Evolutionary conservation across 2,113 vertebrate species (phyloP).

Genomic region (Engraulis encrasicolus): DNA sequence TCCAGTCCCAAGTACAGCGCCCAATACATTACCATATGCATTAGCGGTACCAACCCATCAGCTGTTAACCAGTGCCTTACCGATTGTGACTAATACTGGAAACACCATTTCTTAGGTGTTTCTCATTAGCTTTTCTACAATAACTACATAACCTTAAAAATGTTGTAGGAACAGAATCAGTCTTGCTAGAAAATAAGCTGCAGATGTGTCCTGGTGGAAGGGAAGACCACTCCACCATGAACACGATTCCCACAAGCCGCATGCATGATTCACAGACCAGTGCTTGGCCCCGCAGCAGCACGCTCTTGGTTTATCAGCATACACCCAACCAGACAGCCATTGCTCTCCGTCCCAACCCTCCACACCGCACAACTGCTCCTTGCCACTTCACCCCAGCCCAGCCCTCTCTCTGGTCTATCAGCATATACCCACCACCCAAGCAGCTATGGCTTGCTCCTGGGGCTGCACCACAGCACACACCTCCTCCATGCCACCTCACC

Average conservation of each 20-base stretch:
- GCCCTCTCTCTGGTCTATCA: no score
- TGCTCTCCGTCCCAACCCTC: background rate
- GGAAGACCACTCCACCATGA: background rate
- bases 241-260: background rate
- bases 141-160: background rate
- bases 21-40: background rate
- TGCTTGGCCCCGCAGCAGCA: background rate
- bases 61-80: background rate
- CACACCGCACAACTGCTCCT: background rate
- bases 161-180: background rate
- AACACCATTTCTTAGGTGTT: background rate
- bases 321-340: background rate
- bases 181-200: background rate
- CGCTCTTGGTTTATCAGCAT: conserved; percentile 9
- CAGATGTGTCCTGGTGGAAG: background rate
- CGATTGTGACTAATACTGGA: background rate
- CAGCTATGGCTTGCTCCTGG: no score
- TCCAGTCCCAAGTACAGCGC: no score
- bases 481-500: conserved; percentile 73
- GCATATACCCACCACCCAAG: no score
- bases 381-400: background rate
- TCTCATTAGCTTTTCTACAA: background rate
- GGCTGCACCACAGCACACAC: conserved; percentile 12
- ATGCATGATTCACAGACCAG: conserved; percentile 12
- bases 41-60: background rate